Evolutionary conservation across 2,113 vertebrate species (phyloP).

Genomic region (Myanophis thanlyinensis): DNA sequence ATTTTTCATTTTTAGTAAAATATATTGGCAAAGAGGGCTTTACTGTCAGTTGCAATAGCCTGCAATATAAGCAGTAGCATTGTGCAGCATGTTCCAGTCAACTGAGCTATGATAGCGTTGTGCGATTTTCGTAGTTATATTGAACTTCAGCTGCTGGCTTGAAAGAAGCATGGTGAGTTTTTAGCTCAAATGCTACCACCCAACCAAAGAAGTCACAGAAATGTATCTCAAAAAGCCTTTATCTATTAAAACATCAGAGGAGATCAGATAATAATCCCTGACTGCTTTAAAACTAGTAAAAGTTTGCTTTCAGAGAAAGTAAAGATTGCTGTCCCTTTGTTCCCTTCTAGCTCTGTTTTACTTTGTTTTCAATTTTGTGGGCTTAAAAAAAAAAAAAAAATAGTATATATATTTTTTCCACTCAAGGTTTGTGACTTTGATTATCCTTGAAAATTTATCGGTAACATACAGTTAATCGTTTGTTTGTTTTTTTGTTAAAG

Average conservation of each 20-base stretch:
- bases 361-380: neutral
- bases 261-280: neutral
- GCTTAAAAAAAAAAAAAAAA: neutral
- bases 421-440: neutral
- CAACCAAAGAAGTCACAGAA: neutral
- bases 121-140: neutral
- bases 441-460: neutral
- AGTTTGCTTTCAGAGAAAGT: too few relatives aligned
- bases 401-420: neutral
- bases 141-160: neutral
- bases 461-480: constrained; percentile 10
- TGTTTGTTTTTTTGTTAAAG: constrained; percentile 68
- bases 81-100: neutral
- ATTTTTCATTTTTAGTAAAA: neutral
- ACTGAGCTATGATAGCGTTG: neutral
- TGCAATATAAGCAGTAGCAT: neutral
- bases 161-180: neutral
- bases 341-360: neutral
- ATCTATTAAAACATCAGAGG: neutral
- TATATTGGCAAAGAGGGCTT: neutral
- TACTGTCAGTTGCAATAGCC: neutral
- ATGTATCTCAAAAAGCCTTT: neutral
- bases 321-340: neutral
- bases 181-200: neutral
- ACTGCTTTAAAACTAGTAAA: neutral